Evolutionary conservation across 1,140 invertebrate genomes (phyloP), one percentile per base, ranked within the genome.

Genomic region (Penaeus indicus): DNA sequence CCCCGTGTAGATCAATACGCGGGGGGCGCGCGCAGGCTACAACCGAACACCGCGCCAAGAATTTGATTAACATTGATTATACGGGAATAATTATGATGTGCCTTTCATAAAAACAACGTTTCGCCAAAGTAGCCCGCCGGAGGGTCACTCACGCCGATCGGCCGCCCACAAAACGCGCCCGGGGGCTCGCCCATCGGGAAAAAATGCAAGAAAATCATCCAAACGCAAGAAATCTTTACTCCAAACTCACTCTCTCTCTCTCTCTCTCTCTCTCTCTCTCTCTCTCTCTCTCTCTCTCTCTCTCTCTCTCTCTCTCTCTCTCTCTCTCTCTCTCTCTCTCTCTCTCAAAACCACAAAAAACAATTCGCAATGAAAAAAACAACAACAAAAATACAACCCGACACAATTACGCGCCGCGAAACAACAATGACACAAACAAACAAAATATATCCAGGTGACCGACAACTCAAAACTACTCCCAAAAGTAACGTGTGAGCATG

Each of bases 51-150:
- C 81, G 69, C 86, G 81, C 81, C 67, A 84, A 88, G 64, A 60
- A 84, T 88, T 88, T 84, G 79, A 88, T 88, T 88, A 84, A 47
- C 86, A 88, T 88, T 88, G 86, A 88, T 88, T 84, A 88, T 84
- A 72, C 62, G 86, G 63, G 42, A 84, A 84, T 88, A 83, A 86
- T 63, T 62, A 79, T 62, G 63, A 47, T 38, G n/a, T 25, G 38
- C 27, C n/a, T 13, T 38, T 19, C 69, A 25, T 18, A 75, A 19
- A 25, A 25, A 27, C 25, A 32, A 27, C 16, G 16, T n/a, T 32
- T 25, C 38, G 38, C 19, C 18, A 38, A 75, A n/a, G 25, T 75
- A 75, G n/a, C 38, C 16, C 4, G 5, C 19, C 4, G 69, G 25
- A 75, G 2, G 3, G 13, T 16, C 32, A 19, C 61, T 25, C 25